These are phyloP conservation scores for Bucorvus abyssinicus DNA, from an alignment of 2,797 vertebrate species.

Conservation along the genomic window DNA sequence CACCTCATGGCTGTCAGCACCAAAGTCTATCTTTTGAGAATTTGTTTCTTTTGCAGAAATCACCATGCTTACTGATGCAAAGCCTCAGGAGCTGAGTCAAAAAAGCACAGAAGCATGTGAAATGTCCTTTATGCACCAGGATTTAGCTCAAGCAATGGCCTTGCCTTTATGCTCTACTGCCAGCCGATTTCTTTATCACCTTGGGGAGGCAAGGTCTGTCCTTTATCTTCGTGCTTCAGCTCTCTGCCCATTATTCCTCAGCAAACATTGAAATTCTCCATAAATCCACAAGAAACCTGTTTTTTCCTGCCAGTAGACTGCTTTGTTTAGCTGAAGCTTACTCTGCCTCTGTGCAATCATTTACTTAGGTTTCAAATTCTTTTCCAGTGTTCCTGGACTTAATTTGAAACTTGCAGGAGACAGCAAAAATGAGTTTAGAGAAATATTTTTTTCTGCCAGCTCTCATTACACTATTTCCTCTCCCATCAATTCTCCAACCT, in stretches of 20 bases:
- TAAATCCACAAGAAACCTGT: neutral
- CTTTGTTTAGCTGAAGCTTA: neutral
- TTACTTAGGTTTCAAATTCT: neutral
- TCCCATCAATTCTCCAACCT: neutral
- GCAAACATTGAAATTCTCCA: constrained; percentile 39
- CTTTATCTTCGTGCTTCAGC: constrained; percentile 19
- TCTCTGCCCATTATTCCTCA: constrained; percentile 5
- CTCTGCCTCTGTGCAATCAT: neutral
- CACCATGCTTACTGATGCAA: neutral
- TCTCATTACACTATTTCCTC: neutral
- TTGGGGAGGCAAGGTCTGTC: neutral
- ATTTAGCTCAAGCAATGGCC: neutral
- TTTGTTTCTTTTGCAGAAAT: neutral
- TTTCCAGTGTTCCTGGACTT: neutral
- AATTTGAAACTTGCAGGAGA: neutral
- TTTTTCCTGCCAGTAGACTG: neutral
- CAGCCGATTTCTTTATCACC: neutral
- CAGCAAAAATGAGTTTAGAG: neutral
- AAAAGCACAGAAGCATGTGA: neutral
- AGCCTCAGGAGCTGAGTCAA: neutral
- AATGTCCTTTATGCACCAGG: neutral
- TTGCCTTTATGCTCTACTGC: neutral
- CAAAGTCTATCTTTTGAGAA: neutral
- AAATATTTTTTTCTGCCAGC: neutral
- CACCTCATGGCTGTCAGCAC: neutral